These are phyloP conservation scores for Amphipyra berbera DNA, from an alignment of 2,888 invertebrate species.

Conservation along the genomic window DNA sequence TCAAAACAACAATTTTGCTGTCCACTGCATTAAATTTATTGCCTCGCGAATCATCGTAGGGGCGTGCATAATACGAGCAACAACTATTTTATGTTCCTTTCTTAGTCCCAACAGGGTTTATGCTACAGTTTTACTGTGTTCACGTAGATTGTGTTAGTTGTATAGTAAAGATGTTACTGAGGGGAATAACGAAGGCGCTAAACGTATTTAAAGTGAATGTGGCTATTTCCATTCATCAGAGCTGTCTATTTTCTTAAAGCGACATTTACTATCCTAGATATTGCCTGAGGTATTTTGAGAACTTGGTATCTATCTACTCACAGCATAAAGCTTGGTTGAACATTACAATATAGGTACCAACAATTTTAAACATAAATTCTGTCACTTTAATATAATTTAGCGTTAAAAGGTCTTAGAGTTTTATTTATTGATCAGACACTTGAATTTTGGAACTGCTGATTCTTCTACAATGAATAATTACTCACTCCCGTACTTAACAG, in stretches of 20 bases:
- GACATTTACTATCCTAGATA: not conserved
- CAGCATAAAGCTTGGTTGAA: too few species aligned
- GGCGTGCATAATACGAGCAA: slow-evolving; percentile 86
- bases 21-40: slow-evolving; percentile 87
- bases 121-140: slow-evolving; percentile 72
- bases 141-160: slow-evolving; percentile 53
- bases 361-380: too few species aligned
- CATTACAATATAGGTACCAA: too few species aligned
- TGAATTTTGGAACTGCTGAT: too few species aligned
- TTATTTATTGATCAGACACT: too few species aligned
- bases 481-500: too few species aligned
- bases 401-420: too few species aligned
- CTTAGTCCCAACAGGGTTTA: slow-evolving; percentile 73
- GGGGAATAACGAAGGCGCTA: slow-evolving; percentile 25
- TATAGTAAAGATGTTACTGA: slow-evolving; percentile 27
- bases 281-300: too few species aligned
- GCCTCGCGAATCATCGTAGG: slow-evolving; percentile 84
- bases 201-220: slow-evolving; percentile 37
- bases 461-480: too few species aligned
- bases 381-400: too few species aligned
- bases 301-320: too few species aligned
- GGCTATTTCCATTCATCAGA: slow-evolving; percentile 20
- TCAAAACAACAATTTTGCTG: slow-evolving; percentile 89
- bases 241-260: slow-evolving; percentile 17
- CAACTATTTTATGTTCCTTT: slow-evolving; percentile 85